Base-by-base conservation (phyloP, 2,113 vertebrate species). In the Sorex fumeus region DNA sequence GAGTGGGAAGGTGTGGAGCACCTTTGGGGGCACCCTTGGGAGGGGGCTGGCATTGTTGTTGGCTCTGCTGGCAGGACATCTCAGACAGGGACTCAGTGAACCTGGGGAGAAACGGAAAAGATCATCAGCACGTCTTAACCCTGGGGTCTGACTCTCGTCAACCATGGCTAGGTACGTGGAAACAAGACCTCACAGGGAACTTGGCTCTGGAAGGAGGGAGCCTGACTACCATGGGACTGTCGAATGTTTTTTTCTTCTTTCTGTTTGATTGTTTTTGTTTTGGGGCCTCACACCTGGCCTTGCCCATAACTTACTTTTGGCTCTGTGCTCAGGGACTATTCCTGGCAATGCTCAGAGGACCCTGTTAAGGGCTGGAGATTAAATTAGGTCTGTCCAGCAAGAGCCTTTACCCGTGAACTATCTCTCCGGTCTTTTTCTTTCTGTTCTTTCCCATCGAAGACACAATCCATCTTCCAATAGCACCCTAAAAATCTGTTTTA, bases 1-100 rank as follows among this genome's bases (percentile, higher is more conserved):
- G 21, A 28, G 75, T 4, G 34, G 72, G 19, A 40, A 21, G 67
- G 30, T 6, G 32, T 11, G 21, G 19, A 1, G 34, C 32, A 34
- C 70, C 34, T 19, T 19, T 27, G 23, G 70, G 23, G 36, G 34
- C 34, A 34, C 88, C 57, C 36, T 83, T 90, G 10, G 80, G 67
- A 80, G 60, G 43, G 2, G 30, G 32, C 7, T 90, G 90, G 60
- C 66, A 74, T 28, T 79, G 75, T 13, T 93, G 43, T 34, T 93
- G 93, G 71, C 34, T 95, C 66, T 72, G 34, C 25, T 90, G 87
- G n/a, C 60, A 91, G 13, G 90, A 90, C 62, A 88, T 93, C 32
- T 87, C 45, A 25, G 11, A 28, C 32, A 45, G 40, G 77, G 40
- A 6, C 23, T 83, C 12, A 57, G 34, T 34, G 40, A 80, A 76